Conservation (phyloP, 1,140 invertebrate genomes). For the Chymomyza costata region DNA sequence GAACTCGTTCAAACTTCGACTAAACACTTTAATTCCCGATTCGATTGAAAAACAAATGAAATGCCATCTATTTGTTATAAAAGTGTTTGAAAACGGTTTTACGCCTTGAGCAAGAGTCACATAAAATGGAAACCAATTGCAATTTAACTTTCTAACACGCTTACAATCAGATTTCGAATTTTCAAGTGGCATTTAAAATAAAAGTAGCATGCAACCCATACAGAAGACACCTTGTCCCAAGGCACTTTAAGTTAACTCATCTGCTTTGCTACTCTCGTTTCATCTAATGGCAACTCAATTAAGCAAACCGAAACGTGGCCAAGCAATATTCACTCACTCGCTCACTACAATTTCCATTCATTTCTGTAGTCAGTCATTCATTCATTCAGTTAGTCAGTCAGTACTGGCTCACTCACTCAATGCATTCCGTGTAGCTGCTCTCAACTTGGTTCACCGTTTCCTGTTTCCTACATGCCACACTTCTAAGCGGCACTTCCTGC, state of each 20-base stretch:
- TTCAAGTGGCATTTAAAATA: slow-evolving; percentile 12
- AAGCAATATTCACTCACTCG: slow-evolving; percentile 35
- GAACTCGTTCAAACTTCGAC: no score
- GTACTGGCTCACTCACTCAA: no score
- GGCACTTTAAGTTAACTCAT: slow-evolving; percentile 15
- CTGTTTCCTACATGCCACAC: slow-evolving; percentile 60
- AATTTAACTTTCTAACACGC: no score
- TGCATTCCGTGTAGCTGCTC: no score
- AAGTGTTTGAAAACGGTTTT: no score
- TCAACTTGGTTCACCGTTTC: slow-evolving; percentile 40
- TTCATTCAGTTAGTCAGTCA: no score
- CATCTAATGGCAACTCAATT: slow-evolving; percentile 65
- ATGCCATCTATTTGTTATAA: no score
- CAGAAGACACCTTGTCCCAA: slow-evolving; percentile 4
- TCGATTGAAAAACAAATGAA: no score
- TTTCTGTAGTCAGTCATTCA: slow-evolving; percentile 2
- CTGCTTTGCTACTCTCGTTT: slow-evolving; percentile 23
- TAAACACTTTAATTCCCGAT: no score
- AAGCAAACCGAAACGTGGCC: slow-evolving; percentile 56
- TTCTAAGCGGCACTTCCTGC: slow-evolving; percentile 52
- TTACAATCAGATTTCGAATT: no score
- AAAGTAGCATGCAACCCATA: slow-evolving; percentile 9
- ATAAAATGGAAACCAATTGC: no score
- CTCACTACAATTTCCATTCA: slow-evolving; percentile 57
- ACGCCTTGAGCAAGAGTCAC: no score